Evolutionary conservation across 2,797 vertebrate species (phyloP).

Genomic region (Urophycis tenuis): DNA sequence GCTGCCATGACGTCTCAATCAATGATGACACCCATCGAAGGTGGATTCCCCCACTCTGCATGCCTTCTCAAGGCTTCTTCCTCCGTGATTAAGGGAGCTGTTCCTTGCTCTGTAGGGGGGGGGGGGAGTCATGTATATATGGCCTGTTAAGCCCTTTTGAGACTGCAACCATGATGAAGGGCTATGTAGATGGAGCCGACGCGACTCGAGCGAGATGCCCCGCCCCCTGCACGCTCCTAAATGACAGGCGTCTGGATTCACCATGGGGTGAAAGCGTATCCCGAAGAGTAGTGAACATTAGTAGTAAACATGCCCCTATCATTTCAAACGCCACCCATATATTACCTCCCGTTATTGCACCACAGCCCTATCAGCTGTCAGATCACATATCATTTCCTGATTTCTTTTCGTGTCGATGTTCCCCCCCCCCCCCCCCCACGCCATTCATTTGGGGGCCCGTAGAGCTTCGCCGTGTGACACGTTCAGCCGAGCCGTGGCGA

Average conservation of each 20-base stretch:
- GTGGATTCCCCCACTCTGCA: no score
- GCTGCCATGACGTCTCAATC: background rate
- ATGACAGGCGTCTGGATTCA: background rate
- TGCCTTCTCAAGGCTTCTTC: no score
- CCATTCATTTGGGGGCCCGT: no score
- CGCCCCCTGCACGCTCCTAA: background rate
- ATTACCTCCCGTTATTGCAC: background rate
- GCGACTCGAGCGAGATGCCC: background rate
- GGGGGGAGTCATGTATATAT: no score
- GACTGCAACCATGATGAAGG: background rate
- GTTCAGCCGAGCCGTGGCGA: constrained; percentile 77
- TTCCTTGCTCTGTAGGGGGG: no score
- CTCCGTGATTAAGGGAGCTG: no score
- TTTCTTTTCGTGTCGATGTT: background rate
- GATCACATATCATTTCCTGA: background rate
- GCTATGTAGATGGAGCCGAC: background rate
- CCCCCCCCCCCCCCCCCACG: no score
- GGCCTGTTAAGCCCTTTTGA: background rate
- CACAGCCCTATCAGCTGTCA: background rate
- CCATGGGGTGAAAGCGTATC: background rate
- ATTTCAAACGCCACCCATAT: background rate
- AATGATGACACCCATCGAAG: background rate
- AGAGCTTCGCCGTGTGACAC: constrained; percentile 56
- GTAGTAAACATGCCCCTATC: background rate
- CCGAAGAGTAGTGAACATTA: background rate